These are phyloP conservation scores for Peromyscus melanophrys DNA, from an alignment of 2,797 vertebrate genomes.

Conservation along the genomic window DNA sequence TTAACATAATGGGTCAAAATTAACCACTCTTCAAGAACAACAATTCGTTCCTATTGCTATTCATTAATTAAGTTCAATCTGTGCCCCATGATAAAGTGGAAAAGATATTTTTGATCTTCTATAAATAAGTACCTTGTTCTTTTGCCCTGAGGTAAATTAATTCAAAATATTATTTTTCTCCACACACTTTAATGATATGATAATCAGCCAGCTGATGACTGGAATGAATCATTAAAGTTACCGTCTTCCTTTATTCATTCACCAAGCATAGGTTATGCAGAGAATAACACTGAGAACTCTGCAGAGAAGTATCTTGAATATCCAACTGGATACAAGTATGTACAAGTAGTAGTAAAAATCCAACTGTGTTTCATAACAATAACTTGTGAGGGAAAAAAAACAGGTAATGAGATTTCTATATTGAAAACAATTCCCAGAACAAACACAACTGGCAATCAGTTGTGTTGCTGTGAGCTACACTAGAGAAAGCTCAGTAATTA, in stretches of 20 bases:
- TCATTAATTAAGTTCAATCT: slow-evolving; percentile 62
- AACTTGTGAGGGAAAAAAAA: slow-evolving; percentile 7
- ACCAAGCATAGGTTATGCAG: background rate
- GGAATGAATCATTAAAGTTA: slow-evolving; percentile 38
- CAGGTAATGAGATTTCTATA: background rate
- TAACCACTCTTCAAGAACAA: slow-evolving; percentile 27
- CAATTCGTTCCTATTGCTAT: background rate
- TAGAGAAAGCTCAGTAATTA: background rate
- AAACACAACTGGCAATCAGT: background rate
- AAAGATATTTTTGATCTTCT: slow-evolving; percentile 57
- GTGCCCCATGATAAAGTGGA: background rate
- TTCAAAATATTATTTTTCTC: slow-evolving; percentile 61
- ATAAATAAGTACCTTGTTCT: slow-evolving; percentile 35
- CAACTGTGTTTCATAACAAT: slow-evolving; percentile 22
- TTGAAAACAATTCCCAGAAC: slow-evolving; percentile 30
- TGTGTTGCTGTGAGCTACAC: background rate
- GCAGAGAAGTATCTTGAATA: background rate
- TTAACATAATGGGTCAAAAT: slow-evolving; percentile 56
- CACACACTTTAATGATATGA: slow-evolving; percentile 58
- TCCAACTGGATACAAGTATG: background rate
- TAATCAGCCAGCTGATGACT: slow-evolving; percentile 47
- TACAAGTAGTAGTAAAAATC: background rate
- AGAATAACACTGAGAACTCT: slow-evolving; percentile 50
- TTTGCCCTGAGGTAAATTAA: slow-evolving; percentile 52
- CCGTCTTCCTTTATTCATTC: slow-evolving; percentile 62